These are phyloP conservation scores for Fragum whitleyi DNA, from an alignment of 2,888 invertebrate genomes.

Conservation along the genomic window DNA sequence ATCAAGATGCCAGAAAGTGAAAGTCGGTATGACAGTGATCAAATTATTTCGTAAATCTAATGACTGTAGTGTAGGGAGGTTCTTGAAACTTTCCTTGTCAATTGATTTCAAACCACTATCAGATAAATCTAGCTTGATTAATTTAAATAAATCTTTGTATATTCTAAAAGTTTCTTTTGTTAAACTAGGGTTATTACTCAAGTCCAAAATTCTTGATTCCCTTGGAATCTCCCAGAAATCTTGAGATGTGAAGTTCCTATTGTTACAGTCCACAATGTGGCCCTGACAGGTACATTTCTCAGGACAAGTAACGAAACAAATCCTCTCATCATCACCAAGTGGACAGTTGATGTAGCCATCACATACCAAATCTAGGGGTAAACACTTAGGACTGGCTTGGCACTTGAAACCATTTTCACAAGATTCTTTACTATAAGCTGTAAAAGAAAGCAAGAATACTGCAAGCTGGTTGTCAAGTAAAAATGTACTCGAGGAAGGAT, in stretches of 20 bases:
- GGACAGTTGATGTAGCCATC: conserved; percentile 31
- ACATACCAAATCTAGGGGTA: conserved; percentile 23
- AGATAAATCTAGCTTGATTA: conserved; percentile 21
- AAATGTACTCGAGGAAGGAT: no score
- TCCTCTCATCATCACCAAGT: conserved; percentile 31
- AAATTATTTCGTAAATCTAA: conserved; percentile 19
- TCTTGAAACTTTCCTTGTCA: not conserved
- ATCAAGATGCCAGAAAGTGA: not conserved
- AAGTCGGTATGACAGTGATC: not conserved
- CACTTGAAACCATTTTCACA: conserved; percentile 24
- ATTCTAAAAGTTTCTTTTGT: not conserved
- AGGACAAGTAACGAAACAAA: conserved; percentile 32
- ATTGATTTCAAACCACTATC: not conserved
- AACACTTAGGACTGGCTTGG: conserved; percentile 2
- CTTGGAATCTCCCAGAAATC: not conserved
- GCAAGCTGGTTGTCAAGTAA: no score
- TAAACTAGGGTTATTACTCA: conserved; percentile 12
- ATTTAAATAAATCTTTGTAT: not conserved
- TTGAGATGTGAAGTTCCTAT: not conserved
- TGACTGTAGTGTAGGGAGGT: not conserved
- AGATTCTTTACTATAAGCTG: not conserved
- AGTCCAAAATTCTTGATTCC: not conserved
- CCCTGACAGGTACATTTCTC: conserved; percentile 20
- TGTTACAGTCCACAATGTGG: conserved; percentile 15
- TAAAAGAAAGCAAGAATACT: not conserved